Base-by-base conservation (phyloP, 2,113 vertebrate species). In the Capreolus pygargus region DNA sequence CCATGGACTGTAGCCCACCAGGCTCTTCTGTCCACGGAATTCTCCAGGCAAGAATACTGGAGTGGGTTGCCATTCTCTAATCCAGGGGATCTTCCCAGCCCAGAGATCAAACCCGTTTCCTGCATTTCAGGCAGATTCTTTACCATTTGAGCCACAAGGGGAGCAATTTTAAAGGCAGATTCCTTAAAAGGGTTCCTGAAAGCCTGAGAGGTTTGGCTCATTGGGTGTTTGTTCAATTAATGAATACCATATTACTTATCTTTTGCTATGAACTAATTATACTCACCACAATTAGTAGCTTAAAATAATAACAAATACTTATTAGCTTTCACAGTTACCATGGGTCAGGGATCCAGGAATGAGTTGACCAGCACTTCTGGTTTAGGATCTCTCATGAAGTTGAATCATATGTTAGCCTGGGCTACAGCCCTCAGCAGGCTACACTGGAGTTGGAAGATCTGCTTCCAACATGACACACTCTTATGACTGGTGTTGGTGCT, bases 101-200 rank as follows among this genome's bases (percentile, higher is more conserved):
- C 2, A 39, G n/a, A 5, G n/a, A 70, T 39, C 67, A 70, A 39
- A 39, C n/a, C 7, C 1, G 0, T 39, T 70, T 70, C n/a, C n/a
- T 70, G 67, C n/a, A 70, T 70, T 70, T 70, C 67, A 70, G 67
- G n/a, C 67, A 70, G 67, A 70, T 70, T 70, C 67, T 70, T 70
- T 36, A 39, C n/a, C n/a, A 70, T 70, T 5, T 70, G 67, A 70
- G 67, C 5, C n/a, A 70, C n/a, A 0, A 67, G 19, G 21, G 67
- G 36, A 70, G n/a, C n/a, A 70, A 39, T 70, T 70, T 96, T 81
- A 3, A 7, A 82, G 57, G 90, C 89, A 39, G 36, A 86, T 95
- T 92, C 47, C 45, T 94, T 81, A 60, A 82, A 95, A 64, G 19
- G 50, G 47, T 89, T 97, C 70, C 92, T 89, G 55, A 98, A 95